Conservation (phyloP, 2,797 vertebrate species). For the Euthynnus affinis region DNA sequence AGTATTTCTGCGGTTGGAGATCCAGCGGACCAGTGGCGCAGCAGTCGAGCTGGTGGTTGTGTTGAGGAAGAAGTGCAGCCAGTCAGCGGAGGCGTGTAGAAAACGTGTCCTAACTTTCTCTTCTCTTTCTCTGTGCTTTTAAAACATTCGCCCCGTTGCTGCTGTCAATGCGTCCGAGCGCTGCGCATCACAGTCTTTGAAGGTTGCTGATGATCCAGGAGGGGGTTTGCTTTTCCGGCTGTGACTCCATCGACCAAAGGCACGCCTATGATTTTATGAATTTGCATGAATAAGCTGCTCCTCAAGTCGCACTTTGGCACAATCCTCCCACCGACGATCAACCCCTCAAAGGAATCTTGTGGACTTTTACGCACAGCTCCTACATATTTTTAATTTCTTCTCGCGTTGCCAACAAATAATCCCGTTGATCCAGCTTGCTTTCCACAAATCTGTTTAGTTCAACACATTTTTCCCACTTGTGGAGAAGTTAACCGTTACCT, state of each 20-base stretch:
- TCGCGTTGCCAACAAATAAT: constrained; percentile 37
- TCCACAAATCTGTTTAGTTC: constrained; percentile 33
- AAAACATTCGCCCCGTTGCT: constrained; percentile 56
- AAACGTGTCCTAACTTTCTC: constrained; percentile 60
- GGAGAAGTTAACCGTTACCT: constrained; percentile 68
- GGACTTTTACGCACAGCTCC: constrained; percentile 66
- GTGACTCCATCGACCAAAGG: constrained; percentile 84
- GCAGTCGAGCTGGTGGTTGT: constrained; percentile 35
- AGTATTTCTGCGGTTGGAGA: constrained; percentile 36
- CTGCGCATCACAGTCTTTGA: constrained; percentile 85
- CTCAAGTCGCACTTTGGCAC: constrained; percentile 74
- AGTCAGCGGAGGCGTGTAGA: constrained; percentile 28
- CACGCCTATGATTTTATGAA: constrained; percentile 90
- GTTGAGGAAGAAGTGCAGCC: constrained; percentile 33
- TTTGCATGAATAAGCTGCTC: constrained; percentile 86
- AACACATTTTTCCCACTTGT: constrained; percentile 39
- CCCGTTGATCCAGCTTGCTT: constrained; percentile 40
- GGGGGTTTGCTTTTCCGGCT: constrained; percentile 88
- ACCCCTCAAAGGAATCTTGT: constrained; percentile 62
- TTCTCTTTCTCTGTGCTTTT: constrained; percentile 47
- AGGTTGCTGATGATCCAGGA: constrained; percentile 88
- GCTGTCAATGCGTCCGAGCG: constrained; percentile 76
- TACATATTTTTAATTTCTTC: constrained; percentile 54
- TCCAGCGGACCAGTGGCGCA: constrained; percentile 49
- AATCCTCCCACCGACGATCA: constrained; percentile 49